Percentiles rank a stretch among this genome's conserved stretches.
Conservation (phyloP, 1,140 invertebrate species). For the Hylaeus anthracinus region DNA sequence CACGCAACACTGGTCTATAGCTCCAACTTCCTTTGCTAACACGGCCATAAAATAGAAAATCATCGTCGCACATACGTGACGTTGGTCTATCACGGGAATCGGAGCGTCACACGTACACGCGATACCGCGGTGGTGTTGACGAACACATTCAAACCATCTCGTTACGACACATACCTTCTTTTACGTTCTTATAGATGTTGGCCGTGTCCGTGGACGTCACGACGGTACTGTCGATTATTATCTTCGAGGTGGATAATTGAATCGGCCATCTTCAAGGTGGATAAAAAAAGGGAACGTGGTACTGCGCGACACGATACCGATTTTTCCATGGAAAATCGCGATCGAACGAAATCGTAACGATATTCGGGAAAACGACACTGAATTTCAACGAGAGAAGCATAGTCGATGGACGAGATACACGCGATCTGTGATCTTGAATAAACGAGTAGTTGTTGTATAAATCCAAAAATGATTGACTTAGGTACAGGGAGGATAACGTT, state of each 20-base stretch:
- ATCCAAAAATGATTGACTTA: neutral
- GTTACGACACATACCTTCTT: constrained; percentile 19
- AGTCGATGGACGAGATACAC: neutral
- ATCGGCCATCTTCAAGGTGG: too few species aligned
- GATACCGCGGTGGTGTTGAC: too few species aligned
- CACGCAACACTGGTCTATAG: too few species aligned
- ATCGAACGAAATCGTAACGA: neutral
- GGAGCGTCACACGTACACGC: too few species aligned
- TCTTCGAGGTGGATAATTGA: neutral
- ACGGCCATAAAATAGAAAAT: too few species aligned
- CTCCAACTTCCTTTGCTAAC: too few species aligned
- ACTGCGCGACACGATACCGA: too few species aligned
- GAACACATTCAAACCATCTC: too few species aligned
- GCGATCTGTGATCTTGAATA: neutral
- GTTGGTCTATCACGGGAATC: too few species aligned
- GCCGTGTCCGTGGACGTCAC: neutral
- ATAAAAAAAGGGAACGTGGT: neutral
- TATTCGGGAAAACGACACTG: neutral
- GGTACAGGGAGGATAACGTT: neutral
- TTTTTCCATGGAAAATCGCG: too few species aligned
- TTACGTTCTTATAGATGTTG: too few species aligned
- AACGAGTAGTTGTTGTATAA: neutral
- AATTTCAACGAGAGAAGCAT: neutral
- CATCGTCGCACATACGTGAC: too few species aligned
- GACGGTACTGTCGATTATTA: neutral